Base-by-base conservation (phyloP, 2,113 vertebrate species). In the Actenoides lindsayi region DNA sequence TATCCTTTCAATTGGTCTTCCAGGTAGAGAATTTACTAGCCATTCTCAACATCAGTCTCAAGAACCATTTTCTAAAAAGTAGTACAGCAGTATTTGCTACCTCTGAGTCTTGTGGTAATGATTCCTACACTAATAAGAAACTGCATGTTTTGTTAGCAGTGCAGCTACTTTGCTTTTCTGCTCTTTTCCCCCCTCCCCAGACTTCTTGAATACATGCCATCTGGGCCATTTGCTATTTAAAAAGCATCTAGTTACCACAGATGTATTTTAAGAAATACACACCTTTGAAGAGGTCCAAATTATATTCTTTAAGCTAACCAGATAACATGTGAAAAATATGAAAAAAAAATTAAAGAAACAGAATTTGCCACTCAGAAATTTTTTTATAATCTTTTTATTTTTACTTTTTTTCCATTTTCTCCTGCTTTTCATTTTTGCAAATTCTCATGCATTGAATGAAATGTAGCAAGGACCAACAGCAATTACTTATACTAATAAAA, bases 391-490 rank as follows among this genome's bases (percentile, higher is more conserved):
- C 15, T 65, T 91, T 74, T 57, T 31, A 12, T 42, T 73, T 69
- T 69, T 13, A 2, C 30, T 93, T 91, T 91, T 63, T 18, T 50
- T 0, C 42, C 42, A 42, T 35, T 64, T 93, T 53, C 27, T 89
- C 14, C 62, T 70, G 33, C 14, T 69, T 87, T 84, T 74, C 11
- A 19, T 91, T 81, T 89, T 79, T 64, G n/a, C 8, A n/a, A 20
- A 18, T 68, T 90, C 60, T 84, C 7, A 60, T 24, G n/a, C 39
- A 5, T 4, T 30, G 46, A 73, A 77, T 3, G 0, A 78, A 59
- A 71, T 19, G 70, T 95, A 86, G 68, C 75, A 96, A 90, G 87
- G 84, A 94, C 60, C 33, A 91, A 84, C 89, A 95, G 92, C 93
- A 88, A 79, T 90, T 94, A 83, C 44, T 57, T 85, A 46, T 16